These are phyloP conservation scores for Gobio occitaniae DNA, from an alignment of 2,797 vertebrate genomes.

Conservation along the genomic window DNA sequence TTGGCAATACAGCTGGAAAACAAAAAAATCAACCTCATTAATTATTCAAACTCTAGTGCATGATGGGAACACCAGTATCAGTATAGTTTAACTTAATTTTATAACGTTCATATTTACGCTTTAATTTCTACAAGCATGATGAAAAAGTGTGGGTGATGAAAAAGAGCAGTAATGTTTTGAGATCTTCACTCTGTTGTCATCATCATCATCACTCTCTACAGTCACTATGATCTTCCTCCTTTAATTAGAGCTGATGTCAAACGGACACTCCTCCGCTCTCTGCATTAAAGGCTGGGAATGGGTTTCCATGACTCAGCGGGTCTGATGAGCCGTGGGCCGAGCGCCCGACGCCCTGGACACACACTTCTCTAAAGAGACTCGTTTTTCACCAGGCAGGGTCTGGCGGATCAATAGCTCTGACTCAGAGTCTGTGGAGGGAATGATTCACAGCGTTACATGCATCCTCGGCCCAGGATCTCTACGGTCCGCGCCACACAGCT, in stretches of 20 bases:
- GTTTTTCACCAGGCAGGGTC: neutral
- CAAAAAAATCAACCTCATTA: no score
- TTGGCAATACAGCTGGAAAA: no score
- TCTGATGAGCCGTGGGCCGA: neutral
- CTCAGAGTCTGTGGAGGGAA: conserved; percentile 16
- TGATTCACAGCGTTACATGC: conserved; percentile 2
- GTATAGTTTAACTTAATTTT: no score
- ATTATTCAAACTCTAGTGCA: no score
- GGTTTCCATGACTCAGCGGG: conserved; percentile 29
- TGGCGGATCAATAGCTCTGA: conserved; percentile 46
- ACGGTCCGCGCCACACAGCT: neutral
- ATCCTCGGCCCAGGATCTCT: neutral
- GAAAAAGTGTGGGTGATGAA: no score
- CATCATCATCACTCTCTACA: neutral
- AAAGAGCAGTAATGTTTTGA: neutral
- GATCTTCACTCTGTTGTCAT: neutral
- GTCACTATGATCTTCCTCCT: neutral
- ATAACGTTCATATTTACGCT: no score
- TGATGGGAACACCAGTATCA: no score
- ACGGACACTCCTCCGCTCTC: neutral
- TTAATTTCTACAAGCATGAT: no score
- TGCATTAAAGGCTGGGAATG: neutral
- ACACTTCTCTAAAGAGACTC: conserved; percentile 10
- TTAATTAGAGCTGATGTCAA: neutral
- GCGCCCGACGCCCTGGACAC: neutral